A percentile compares a stretch with the other conserved stretches of the same genome.
These are phyloP conservation scores for Leptoclinus maculatus DNA, from an alignment of 2,797 vertebrate genomes.

Conservation along the genomic window DNA sequence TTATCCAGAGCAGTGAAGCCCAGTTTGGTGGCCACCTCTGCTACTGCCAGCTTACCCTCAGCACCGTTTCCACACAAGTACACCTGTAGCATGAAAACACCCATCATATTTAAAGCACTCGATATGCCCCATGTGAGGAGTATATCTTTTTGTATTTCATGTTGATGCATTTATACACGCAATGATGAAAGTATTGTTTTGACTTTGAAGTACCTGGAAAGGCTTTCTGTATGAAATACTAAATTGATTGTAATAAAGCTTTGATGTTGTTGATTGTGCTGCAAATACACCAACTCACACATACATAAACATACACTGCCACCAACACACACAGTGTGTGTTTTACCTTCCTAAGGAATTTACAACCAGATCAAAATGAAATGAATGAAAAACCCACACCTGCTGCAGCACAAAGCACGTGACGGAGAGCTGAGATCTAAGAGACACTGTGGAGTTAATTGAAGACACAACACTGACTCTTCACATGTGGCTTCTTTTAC, in stretches of 20 bases:
- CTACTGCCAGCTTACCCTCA: slow-evolving; percentile 89
- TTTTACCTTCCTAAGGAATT: slow-evolving; percentile 61
- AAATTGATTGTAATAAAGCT: slow-evolving; percentile 40
- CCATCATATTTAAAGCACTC: neutral
- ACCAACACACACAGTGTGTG: slow-evolving; percentile 28
- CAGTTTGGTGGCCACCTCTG: slow-evolving; percentile 86
- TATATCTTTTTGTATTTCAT: slow-evolving; percentile 41
- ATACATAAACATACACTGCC: neutral
- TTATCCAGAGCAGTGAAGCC: slow-evolving; percentile 89
- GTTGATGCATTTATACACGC: slow-evolving; percentile 14
- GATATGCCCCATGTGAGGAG: neutral
- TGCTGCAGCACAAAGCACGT: slow-evolving; percentile 54
- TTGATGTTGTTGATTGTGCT: slow-evolving; percentile 43
- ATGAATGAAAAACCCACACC: slow-evolving; percentile 51
- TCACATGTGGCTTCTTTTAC: slow-evolving; percentile 54
- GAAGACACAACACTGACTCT: slow-evolving; percentile 51
- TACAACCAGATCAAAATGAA: slow-evolving; percentile 64
- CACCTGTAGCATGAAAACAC: slow-evolving; percentile 81
- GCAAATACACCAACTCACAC: slow-evolving; percentile 28
- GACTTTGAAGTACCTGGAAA: slow-evolving; percentile 27
- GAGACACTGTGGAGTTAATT: slow-evolving; percentile 67
- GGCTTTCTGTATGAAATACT: slow-evolving; percentile 25
- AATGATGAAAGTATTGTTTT: slow-evolving; percentile 50
- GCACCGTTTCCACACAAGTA: slow-evolving; percentile 89
- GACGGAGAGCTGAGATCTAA: slow-evolving; percentile 61